phyloP scores from a whole-genome alignment of 2,113 vertebrate genomes.

The Mirounga angustirostris region DNA sequence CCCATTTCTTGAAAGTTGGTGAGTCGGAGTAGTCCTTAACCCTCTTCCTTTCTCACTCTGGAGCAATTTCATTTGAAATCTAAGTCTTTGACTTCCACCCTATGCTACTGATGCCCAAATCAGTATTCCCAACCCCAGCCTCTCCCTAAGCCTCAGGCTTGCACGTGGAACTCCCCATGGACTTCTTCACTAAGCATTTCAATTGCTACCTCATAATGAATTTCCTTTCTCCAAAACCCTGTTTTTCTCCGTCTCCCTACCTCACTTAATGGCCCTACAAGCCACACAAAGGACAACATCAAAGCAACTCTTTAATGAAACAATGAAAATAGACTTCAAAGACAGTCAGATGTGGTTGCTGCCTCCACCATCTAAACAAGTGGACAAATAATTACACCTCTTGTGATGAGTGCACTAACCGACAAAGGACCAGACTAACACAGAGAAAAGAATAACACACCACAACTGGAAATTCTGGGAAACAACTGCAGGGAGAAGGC shows the following conservation, averaged over 20 bases:
- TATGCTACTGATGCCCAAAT: not conserved
- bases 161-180: not conserved
- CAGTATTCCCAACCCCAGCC: not conserved
- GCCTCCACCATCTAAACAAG: conserved; percentile 11
- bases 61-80: conserved; percentile 3
- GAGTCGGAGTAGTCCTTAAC: not conserved
- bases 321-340: conserved; percentile 60
- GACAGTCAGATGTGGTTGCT: not conserved
- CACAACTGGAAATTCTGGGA: conserved; percentile 20
- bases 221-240: conserved; percentile 32
- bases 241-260: conserved; percentile 13
- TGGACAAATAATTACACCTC: not conserved
- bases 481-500: conserved; percentile 20
- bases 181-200: not conserved
- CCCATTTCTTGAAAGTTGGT: not conserved
- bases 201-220: conserved; percentile 14
- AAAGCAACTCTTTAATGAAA: conserved; percentile 57
- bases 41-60: not conserved
- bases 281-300: conserved; percentile 40
- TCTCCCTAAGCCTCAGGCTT: not conserved
- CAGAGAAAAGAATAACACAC: not conserved
- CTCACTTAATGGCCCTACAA: conserved; percentile 41
- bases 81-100: not conserved
- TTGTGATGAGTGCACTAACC: conserved; percentile 25
- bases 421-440: conserved; percentile 29